Evolutionary conservation across 2,797 vertebrate species (phyloP).

Genomic region (Erpetoichthys calabaricus): DNA sequence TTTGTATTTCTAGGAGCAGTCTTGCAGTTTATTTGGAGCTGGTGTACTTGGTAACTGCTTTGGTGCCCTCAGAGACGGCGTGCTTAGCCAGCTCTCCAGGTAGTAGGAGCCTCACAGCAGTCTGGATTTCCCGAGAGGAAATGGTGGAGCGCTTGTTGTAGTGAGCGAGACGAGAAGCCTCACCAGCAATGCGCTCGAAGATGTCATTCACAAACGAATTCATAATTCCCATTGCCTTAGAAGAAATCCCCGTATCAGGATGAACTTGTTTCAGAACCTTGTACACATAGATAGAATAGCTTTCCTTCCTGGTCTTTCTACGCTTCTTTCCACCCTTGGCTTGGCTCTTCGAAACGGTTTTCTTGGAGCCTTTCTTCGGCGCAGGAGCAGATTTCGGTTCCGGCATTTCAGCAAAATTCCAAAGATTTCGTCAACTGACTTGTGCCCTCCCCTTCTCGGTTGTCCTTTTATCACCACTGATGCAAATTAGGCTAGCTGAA

Average conservation of each 20-base stretch:
- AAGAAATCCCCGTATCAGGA: constrained; percentile 4
- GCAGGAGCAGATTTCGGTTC: neutral
- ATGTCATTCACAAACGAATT: constrained; percentile 2
- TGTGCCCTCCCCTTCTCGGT: too few species aligned
- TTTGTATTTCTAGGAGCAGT: too few species aligned
- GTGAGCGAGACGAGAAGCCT: constrained; percentile 19
- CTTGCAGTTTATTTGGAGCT: neutral
- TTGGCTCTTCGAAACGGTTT: neutral
- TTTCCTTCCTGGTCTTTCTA: neutral
- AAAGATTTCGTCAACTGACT: too few species aligned
- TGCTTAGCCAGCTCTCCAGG: constrained; percentile 7
- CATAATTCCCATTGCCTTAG: constrained; percentile 19
- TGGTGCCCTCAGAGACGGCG: constrained; percentile 15
- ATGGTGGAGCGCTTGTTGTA: neutral
- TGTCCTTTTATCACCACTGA: too few species aligned
- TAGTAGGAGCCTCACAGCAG: too few species aligned
- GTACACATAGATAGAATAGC: neutral
- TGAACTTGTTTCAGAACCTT: constrained; percentile 1
- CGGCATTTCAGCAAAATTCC: neutral
- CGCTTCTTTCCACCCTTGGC: neutral
- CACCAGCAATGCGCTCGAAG: constrained; percentile 9
- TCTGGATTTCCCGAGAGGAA: too few species aligned
- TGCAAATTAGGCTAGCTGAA: too few species aligned
- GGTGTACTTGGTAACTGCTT: constrained; percentile 22
- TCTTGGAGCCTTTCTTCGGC: too few species aligned